phyloP scores from a whole-genome alignment of 2,113 vertebrate species.

The Hystrix brachyura region DNA sequence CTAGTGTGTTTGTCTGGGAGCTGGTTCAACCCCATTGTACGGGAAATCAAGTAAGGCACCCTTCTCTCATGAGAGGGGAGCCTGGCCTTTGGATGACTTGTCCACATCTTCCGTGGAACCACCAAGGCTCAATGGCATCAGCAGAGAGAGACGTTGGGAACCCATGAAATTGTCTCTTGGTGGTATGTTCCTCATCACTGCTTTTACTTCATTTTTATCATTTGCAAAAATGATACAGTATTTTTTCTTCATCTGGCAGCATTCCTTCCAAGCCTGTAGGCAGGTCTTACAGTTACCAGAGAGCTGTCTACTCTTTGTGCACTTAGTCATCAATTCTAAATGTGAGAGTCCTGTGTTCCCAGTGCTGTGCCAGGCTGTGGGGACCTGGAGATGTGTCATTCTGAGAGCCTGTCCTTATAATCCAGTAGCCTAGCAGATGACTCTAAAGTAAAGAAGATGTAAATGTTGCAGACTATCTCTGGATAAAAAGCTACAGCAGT shows the following conservation, averaged over 20 bases:
- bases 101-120: neutral
- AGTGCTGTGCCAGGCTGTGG: neutral
- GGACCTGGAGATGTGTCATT: neutral
- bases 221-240: neutral
- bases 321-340: neutral
- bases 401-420: neutral
- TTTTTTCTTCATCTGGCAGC: neutral
- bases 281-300: neutral
- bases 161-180: no score
- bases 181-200: neutral
- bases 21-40: neutral
- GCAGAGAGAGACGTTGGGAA: rapidly evolving
- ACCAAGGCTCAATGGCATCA: rapidly evolving
- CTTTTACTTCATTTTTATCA: neutral
- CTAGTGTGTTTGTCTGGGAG: neutral
- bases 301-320: neutral
- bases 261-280: neutral
- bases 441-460: neutral
- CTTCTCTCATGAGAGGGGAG: neutral
- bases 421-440: neutral
- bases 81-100: neutral
- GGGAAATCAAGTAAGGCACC: neutral
- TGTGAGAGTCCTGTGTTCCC: neutral
- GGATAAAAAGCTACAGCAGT: neutral
- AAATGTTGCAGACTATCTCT: neutral